A percentile compares a stretch with the other conserved stretches of the same genome.
Conservation (phyloP, 2,888 invertebrate species). For the Drosophila nigricruria region DNA sequence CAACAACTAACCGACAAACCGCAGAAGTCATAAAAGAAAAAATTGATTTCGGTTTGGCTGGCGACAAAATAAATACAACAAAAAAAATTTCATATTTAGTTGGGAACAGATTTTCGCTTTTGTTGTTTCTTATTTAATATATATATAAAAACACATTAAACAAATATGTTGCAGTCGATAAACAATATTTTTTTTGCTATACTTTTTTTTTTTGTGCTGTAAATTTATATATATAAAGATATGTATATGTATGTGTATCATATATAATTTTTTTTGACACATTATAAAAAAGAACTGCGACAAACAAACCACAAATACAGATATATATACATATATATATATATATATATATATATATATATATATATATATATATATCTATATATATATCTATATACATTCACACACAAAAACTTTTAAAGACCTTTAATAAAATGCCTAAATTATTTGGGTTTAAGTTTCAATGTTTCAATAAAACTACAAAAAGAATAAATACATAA, state of each 20-base stretch:
- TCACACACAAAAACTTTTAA: neutral
- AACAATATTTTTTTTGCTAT: slow-evolving; percentile 33
- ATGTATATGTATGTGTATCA: neutral
- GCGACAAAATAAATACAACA: slow-evolving; percentile 43
- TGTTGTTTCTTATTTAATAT: slow-evolving; percentile 14
- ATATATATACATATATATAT: neutral
- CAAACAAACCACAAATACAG: neutral
- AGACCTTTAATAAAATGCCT: slow-evolving; percentile 2
- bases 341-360: neutral
- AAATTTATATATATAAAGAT: slow-evolving; percentile 6
- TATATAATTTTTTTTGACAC: slow-evolving; percentile 14
- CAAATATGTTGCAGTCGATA: slow-evolving; percentile 48
- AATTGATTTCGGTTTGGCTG: slow-evolving; percentile 49
- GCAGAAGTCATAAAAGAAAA: slow-evolving; percentile 55
- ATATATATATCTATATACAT: neutral
- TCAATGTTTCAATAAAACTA: neutral
- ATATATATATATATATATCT: neutral
- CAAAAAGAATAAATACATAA: neutral
- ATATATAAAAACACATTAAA: slow-evolving; percentile 29
- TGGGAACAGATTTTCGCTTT: slow-evolving; percentile 13
- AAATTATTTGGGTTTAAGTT: neutral
- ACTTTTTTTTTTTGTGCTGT: slow-evolving; percentile 19
- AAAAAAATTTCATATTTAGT: slow-evolving; percentile 14
- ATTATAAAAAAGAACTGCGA: neutral
- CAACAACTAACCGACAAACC: slow-evolving; percentile 61